Evolutionary conservation across 2,888 invertebrate genomes (phyloP), one percentile per base, ranked within the genome.

Genomic region (Euplexia lucipara): DNA sequence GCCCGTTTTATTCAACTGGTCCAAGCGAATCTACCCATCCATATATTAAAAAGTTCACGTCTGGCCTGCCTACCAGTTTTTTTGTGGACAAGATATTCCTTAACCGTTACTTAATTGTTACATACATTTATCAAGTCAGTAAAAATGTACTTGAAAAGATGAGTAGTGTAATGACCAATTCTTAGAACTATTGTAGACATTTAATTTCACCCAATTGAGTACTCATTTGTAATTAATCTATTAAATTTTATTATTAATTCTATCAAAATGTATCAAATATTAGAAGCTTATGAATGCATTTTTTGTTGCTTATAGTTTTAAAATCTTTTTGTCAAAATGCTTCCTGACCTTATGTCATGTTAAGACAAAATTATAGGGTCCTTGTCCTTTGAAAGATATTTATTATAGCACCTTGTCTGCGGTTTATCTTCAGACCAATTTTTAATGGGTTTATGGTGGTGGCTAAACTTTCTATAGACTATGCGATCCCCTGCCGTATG

Each of bases 351-450:
- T 18, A 1, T 32, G 14, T 59, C 10, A 61, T 1, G 61, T n/a
- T n/a, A n/a, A n/a, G n/a, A 16, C 32, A 20, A 26, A 16, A 39
- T 20, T 0, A 39, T 10, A 30, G 7, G 10, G 1, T n/a, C 7
- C 0, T 8, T 9, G 10, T 34, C 14, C 12, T 14, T 39, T 16
- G 18, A 5, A 18, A 62, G 63, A 62, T 62, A 70, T 34, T 66
- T 70, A 20, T 71, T 66, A 20, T 62, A 65, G 16, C 45, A 70
- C 10, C 16, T 41, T 9, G 26, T 0, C 14, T 14, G n/a, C 14
- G 65, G 72, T 26, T 51, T 72, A 16, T 64, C 51, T 0, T 45
- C 26, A n/a, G 37, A 45, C 65, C 72, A 67, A 65, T 67, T 67
- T 20, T 72, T 65, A 0, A 5, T 20, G 16, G 67, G 49, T 16